phyloP scores from a whole-genome alignment of 2,113 vertebrate species.

The Sakesphorus luctuosus region DNA sequence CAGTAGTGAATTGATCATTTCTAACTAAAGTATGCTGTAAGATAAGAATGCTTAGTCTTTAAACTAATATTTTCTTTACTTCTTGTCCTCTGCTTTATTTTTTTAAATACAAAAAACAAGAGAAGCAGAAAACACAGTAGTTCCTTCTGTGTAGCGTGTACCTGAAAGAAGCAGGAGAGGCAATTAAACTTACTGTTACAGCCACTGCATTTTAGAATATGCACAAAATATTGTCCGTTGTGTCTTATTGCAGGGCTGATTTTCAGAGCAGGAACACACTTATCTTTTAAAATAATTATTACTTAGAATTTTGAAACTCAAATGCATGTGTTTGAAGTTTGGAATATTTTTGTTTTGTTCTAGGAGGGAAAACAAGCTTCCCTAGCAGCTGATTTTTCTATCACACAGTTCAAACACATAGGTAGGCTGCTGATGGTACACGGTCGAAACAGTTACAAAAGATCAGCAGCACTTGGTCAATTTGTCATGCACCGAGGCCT shows the following conservation, averaged over 20 bases:
- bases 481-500: constrained; percentile 99
- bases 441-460: constrained; percentile 97
- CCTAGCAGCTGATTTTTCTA: constrained; percentile 96
- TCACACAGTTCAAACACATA: constrained; percentile 94
- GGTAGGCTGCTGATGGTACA: constrained; percentile 96
- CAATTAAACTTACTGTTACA: not conserved
- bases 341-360: constrained; percentile 16
- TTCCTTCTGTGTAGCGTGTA: not conserved
- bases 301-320: not conserved
- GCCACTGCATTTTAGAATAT: not conserved
- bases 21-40: not conserved
- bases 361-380: constrained; percentile 98
- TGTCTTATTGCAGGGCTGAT: not conserved
- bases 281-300: not conserved
- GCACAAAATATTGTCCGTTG: not conserved
- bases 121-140: not conserved
- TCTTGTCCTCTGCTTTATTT: not conserved
- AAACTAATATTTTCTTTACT: not conserved
- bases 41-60: not conserved
- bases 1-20: not conserved
- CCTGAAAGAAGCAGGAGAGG: not conserved
- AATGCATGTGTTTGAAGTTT: not conserved
- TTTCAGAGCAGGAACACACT: not conserved
- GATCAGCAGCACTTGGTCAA: constrained; percentile 93
- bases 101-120: not conserved